A percentile compares a stretch with the other conserved stretches of the same genome.
Evolutionary conservation across 2,113 vertebrate species (phyloP).

Genomic region (Aramus guarauna): DNA sequence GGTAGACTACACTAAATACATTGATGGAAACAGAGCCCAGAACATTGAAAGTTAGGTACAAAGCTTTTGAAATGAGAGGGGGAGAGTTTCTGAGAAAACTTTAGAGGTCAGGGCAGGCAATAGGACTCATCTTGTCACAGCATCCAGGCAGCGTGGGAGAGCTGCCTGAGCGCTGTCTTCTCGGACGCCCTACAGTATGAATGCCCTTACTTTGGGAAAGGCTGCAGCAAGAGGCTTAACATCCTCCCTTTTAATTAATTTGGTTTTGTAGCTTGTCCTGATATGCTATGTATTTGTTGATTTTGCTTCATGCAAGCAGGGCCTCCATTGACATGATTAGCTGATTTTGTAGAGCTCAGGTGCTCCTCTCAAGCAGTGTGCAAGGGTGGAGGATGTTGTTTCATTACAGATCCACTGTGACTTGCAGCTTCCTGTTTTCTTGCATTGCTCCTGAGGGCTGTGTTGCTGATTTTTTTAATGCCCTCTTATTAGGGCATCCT

Average conservation of each 20-base stretch:
- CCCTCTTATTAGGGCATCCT: neutral
- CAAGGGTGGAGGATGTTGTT: neutral
- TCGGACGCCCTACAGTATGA: neutral
- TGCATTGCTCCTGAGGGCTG: neutral
- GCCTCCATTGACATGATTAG: neutral
- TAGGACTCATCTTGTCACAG: neutral
- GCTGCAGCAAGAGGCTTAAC: neutral
- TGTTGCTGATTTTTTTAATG: neutral
- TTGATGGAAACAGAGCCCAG: neutral
- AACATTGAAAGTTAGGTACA: neutral
- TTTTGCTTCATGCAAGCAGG: neutral
- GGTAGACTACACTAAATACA: neutral
- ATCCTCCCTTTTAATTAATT: neutral
- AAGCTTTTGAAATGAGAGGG: neutral
- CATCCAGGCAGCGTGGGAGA: neutral
- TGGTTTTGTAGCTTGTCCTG: neutral
- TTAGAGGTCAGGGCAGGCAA: neutral
- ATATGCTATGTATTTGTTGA: neutral
- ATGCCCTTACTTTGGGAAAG: neutral
- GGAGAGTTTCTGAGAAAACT: neutral
- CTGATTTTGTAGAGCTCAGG: neutral
- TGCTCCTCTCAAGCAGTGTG: fast-evolving
- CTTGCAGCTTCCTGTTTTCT: neutral
- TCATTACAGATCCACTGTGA: neutral
- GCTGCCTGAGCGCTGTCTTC: neutral